phyloP scores from a whole-genome alignment of 2,888 invertebrate genomes.

The Conchocele bisecta region DNA sequence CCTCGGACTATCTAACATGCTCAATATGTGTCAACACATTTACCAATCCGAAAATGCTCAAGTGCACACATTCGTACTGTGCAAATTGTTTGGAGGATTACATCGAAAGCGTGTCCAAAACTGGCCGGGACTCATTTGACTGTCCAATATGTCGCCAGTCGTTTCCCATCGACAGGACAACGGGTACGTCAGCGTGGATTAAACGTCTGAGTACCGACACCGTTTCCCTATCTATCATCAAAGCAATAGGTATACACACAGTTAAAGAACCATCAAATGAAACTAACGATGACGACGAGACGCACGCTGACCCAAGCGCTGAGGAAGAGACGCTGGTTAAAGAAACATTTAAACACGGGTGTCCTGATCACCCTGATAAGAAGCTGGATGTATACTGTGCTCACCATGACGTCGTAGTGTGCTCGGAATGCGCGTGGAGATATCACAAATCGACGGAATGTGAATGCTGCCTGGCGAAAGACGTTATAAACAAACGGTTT shows the following conservation, averaged over 20 bases:
- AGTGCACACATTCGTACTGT: conserved; percentile 52
- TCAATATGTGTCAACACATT: conserved; percentile 48
- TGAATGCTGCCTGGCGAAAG: conserved; percentile 31
- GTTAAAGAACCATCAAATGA: neutral
- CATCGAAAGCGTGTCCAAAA: conserved; percentile 20
- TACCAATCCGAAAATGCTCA: conserved; percentile 48
- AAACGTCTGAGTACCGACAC: conserved; percentile 32
- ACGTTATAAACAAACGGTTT: conserved; percentile 41
- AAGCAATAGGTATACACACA: conserved; percentile 37
- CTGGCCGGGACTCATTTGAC: conserved; percentile 25
- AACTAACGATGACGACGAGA: neutral
- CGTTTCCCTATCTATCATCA: conserved; percentile 46
- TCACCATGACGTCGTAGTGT: conserved; percentile 49
- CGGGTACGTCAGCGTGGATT: conserved; percentile 23
- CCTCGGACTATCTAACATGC: conserved; percentile 55
- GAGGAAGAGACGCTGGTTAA: neutral
- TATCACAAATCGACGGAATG: conserved; percentile 37
- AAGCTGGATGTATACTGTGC: conserved; percentile 46
- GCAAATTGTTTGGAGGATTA: conserved; percentile 45
- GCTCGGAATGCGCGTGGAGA: conserved; percentile 45
- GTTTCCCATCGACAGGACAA: conserved; percentile 2
- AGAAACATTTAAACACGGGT: conserved; percentile 13
- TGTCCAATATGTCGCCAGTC: conserved; percentile 51
- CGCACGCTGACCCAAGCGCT: neutral
- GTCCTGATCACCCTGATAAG: conserved; percentile 42